A percentile compares a stretch with the other conserved stretches of the same genome.
Conservation (phyloP, 2,888 invertebrate genomes). For the Dermolepida albohirtum region DNA sequence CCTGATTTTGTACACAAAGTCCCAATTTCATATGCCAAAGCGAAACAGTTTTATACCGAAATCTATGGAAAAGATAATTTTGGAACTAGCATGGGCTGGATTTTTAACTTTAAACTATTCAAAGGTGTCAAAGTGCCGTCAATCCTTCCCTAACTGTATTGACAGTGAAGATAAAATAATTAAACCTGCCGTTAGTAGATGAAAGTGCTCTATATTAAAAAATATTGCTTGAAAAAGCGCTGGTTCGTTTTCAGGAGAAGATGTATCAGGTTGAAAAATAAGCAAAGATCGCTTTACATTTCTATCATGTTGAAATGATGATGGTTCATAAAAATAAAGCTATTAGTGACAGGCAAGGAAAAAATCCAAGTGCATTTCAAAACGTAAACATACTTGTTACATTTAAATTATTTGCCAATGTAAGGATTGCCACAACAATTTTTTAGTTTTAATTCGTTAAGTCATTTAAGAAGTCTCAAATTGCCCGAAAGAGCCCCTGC, state of each 20-base stretch:
- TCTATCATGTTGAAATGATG: conserved; percentile 5
- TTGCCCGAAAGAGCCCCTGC: no score
- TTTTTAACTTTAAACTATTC: not conserved
- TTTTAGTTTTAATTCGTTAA: no score
- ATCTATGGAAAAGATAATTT: no score
- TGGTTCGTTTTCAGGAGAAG: conserved; percentile 2
- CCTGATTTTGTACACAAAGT: no score
- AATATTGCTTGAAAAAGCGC: conserved; percentile 1
- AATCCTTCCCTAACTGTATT: conserved; percentile 2
- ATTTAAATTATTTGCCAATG: not conserved
- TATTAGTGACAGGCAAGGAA: no score
- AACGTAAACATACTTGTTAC: not conserved
- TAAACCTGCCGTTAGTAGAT: not conserved
- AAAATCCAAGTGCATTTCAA: no score
- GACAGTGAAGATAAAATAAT: conserved; percentile 1
- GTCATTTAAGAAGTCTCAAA: no score
- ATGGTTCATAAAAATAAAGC: no score
- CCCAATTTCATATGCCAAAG: no score
- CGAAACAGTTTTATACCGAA: no score
- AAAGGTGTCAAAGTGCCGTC: not conserved
- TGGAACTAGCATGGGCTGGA: not conserved
- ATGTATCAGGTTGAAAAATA: not conserved
- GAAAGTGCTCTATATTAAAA: not conserved
- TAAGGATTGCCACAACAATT: no score
- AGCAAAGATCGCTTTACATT: conserved; percentile 6